A percentile compares a stretch with the other conserved stretches of the same genome.
Evolutionary conservation across 2,888 invertebrate species (phyloP).

Genomic region (Hydraecia micacea): DNA sequence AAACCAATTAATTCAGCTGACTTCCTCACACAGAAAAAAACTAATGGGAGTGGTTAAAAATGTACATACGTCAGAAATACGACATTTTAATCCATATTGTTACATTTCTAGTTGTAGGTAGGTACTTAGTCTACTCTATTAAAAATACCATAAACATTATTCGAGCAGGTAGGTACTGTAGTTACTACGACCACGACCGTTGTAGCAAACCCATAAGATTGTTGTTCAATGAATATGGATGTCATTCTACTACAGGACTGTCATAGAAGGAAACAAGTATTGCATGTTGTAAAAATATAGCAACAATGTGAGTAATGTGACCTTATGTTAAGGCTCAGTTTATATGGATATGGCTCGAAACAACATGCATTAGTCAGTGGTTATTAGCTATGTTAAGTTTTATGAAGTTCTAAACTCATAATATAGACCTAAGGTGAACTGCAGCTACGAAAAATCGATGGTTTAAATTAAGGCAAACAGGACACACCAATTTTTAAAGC

Average conservation of each 20-base stretch:
- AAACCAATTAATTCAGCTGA: neutral
- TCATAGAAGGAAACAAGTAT: neutral
- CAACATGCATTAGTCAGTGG: neutral
- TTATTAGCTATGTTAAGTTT: slow-evolving; percentile 12
- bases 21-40: neutral
- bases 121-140: neutral
- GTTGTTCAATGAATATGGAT: slow-evolving; percentile 50
- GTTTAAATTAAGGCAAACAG: neutral
- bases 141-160: slow-evolving; percentile 30
- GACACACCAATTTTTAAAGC: neutral
- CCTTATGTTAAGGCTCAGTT: slow-evolving; percentile 28
- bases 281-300: slow-evolving; percentile 21
- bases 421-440: neutral
- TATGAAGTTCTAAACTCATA: neutral
- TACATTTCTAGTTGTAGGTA: neutral
- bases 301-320: slow-evolving; percentile 6
- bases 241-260: slow-evolving; percentile 12
- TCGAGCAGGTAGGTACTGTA: neutral
- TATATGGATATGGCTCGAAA: slow-evolving; percentile 21
- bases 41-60: no score
- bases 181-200: slow-evolving; percentile 20
- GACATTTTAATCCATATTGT: neutral
- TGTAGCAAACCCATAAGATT: slow-evolving; percentile 21
- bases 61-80: neutral
- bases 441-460: neutral